Percentiles rank a stretch among this genome's conserved stretches.
Evolutionary conservation across 2,113 vertebrate species (phyloP).

Genomic region (Zosterops hypoxanthus): DNA sequence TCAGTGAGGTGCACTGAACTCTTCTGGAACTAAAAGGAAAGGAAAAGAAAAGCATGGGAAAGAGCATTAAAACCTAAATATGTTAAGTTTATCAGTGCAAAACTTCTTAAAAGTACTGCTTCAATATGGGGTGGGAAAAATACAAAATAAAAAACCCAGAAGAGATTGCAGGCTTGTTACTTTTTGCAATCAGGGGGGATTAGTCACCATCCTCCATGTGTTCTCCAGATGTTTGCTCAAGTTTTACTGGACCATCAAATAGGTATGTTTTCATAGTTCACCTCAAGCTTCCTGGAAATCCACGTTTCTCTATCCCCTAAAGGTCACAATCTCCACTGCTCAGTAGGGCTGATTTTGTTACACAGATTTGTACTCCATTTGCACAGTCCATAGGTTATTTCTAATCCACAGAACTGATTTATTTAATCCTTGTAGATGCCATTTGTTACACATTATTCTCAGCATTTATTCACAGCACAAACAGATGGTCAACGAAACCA

Average conservation of each 20-base stretch:
- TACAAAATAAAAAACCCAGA: not conserved
- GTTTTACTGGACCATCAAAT: not conserved
- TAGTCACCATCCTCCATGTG: not conserved
- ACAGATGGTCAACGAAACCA: constrained; percentile 87
- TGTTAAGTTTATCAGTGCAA: not conserved
- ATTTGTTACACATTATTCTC: constrained; percentile 71
- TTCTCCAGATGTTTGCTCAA: not conserved
- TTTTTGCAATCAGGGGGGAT: not conserved
- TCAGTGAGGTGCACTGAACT: not conserved
- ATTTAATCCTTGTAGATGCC: constrained; percentile 71
- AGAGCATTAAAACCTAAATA: not conserved
- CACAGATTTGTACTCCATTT: constrained; percentile 70
- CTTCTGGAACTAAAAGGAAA: not conserved
- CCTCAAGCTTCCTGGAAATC: not conserved
- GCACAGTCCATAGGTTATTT: constrained; percentile 68
- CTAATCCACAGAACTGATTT: constrained; percentile 68
- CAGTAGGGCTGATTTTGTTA: constrained; percentile 42
- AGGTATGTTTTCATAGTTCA: constrained; percentile 17
- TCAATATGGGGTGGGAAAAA: not conserved
- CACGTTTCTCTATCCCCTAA: not conserved
- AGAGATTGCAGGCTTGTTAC: not conserved
- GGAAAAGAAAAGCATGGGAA: not conserved
- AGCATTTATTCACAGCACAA: constrained; percentile 65
- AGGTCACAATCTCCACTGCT: constrained; percentile 36
- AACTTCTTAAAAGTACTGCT: not conserved